Evolutionary conservation across 2,113 vertebrate genomes (phyloP).

Genomic region (Lipophrys pholis): DNA sequence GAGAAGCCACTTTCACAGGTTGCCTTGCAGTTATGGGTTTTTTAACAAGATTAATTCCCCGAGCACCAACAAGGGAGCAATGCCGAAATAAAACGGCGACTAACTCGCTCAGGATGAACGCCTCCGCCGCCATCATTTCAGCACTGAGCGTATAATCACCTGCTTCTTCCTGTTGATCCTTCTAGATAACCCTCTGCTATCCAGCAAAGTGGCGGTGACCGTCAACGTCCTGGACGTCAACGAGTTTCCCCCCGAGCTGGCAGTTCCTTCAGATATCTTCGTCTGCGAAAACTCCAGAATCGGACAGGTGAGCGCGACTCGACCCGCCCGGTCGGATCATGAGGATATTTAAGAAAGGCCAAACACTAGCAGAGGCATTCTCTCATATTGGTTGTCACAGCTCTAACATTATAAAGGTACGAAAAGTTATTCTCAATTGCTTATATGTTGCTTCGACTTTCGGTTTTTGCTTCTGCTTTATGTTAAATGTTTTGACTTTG

Average conservation of each 20-base stretch:
- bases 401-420: not conserved
- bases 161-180: slow-evolving; percentile 3
- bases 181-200: slow-evolving; percentile 89
- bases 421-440: not conserved
- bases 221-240: slow-evolving; percentile 94
- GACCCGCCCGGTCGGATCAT: not conserved
- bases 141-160: not conserved
- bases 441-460: too few species aligned
- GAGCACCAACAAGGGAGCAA: too few species aligned
- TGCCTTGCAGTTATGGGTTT: too few species aligned
- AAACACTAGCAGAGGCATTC: not conserved
- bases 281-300: slow-evolving; percentile 92
- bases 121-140: too few species aligned
- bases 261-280: slow-evolving; percentile 86
- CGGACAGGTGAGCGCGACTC: slow-evolving; percentile 87
- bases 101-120: too few species aligned
- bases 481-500: too few species aligned
- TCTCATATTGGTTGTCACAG: not conserved
- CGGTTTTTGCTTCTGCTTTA: too few species aligned
- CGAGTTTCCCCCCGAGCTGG: slow-evolving; percentile 93
- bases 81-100: too few species aligned
- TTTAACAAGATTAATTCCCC: too few species aligned
- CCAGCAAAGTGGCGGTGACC: slow-evolving; percentile 87
- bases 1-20: too few species aligned
- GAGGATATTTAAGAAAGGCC: not conserved